Conservation (phyloP, 2,113 vertebrate species). For the Oceanites oceanicus region DNA sequence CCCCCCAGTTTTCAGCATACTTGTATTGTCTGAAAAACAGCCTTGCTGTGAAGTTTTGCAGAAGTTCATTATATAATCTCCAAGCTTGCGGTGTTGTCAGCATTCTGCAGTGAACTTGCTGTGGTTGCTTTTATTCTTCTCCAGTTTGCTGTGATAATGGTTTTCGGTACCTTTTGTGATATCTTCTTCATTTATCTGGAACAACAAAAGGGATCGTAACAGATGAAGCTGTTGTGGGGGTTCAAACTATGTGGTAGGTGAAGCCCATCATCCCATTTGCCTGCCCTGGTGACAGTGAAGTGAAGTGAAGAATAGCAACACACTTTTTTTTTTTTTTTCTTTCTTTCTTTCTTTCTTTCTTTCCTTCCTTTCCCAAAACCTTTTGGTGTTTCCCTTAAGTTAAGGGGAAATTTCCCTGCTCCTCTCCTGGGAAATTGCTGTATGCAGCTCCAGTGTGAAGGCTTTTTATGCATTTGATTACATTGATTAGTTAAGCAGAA, state of each 20-base stretch:
- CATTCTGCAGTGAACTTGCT: neutral
- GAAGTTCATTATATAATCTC: neutral
- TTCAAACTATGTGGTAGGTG: neutral
- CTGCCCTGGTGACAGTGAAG: neutral
- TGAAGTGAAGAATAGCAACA: neutral
- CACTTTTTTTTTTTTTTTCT: no score
- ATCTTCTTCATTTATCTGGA: neutral
- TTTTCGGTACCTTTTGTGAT: neutral
- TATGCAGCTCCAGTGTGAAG: neutral
- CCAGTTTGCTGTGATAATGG: neutral
- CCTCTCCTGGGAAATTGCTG: neutral
- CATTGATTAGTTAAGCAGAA: neutral
- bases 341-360: neutral
- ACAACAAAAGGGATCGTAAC: neutral
- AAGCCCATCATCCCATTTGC: neutral
- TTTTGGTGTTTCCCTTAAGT: neutral
- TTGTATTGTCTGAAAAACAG: neutral
- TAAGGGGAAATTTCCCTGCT: neutral
- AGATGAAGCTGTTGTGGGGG: neutral
- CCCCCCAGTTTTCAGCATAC: neutral
- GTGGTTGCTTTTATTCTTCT: neutral
- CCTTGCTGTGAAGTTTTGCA: conserved; percentile 22
- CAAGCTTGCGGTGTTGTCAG: neutral
- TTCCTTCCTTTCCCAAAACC: no score
- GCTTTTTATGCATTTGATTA: neutral